Evolutionary conservation across 2,797 vertebrate genomes (phyloP).

Genomic region (Sebastes aleutianus): DNA sequence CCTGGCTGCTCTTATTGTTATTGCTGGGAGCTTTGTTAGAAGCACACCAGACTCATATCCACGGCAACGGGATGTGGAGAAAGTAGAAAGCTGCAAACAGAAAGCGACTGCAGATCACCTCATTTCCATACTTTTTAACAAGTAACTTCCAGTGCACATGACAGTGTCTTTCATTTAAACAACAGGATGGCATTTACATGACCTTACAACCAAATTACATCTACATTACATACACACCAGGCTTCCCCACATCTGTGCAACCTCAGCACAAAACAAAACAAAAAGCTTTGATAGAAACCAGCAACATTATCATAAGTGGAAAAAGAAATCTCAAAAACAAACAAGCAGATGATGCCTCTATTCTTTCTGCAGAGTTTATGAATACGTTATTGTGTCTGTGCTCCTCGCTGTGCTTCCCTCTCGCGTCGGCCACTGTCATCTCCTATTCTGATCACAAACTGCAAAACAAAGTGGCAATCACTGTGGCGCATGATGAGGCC

Average conservation of each 20-base stretch:
- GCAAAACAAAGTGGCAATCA: constrained; percentile 80
- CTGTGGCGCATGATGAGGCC: constrained; percentile 62
- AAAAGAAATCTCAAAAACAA: constrained; percentile 63
- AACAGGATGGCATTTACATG: background rate
- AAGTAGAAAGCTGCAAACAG: background rate
- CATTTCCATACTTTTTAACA: constrained; percentile 20
- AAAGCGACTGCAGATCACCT: background rate
- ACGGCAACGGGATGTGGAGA: background rate
- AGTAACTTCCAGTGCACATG: background rate
- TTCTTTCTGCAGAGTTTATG: constrained; percentile 59
- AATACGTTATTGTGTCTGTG: constrained; percentile 58
- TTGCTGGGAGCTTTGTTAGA: constrained; percentile 18
- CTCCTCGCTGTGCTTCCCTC: constrained; percentile 55
- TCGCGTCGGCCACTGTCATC: constrained; percentile 64
- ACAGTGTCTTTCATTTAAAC: constrained; percentile 10
- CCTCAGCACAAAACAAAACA: constrained; percentile 38
- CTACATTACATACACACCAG: background rate
- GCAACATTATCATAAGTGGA: constrained; percentile 54
- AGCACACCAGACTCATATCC: background rate
- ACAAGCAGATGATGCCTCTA: constrained; percentile 56
- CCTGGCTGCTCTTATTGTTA: constrained; percentile 42
- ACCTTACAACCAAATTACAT: constrained; percentile 29
- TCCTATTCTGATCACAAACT: constrained; percentile 74
- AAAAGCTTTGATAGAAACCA: constrained; percentile 39
- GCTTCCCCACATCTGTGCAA: constrained; percentile 8